Evolutionary conservation across 2,113 vertebrate genomes (phyloP).

Genomic region (Gallinago media): DNA sequence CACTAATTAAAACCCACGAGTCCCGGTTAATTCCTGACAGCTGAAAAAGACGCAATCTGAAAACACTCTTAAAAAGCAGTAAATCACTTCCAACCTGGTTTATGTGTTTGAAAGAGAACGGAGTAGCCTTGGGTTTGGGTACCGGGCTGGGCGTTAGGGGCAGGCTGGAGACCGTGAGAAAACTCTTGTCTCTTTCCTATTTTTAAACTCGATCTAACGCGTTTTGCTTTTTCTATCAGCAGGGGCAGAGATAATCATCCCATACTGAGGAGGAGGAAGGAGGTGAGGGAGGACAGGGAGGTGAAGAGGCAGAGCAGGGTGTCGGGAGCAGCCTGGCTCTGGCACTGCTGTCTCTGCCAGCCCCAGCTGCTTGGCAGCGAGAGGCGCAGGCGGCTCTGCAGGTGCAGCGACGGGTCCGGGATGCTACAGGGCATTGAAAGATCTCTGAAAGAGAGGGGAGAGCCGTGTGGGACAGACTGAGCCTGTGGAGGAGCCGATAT

Average conservation of each 20-base stretch:
- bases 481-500: neutral
- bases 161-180: neutral
- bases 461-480: neutral
- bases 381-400: neutral
- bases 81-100: neutral
- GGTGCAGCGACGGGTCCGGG: neutral
- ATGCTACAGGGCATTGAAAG: neutral
- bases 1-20: conserved; percentile 31
- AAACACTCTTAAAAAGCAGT: neutral
- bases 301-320: neutral
- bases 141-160: neutral
- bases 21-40: conserved; percentile 8
- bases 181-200: neutral
- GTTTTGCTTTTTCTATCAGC: neutral
- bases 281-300: neutral
- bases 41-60: neutral
- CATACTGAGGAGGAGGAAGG: neutral
- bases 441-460: neutral
- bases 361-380: conserved; percentile 31
- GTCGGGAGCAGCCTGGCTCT: neutral
- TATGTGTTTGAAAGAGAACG: neutral
- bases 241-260: neutral
- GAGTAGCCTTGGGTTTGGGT: neutral
- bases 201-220: neutral
- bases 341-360: neutral